phyloP scores from a whole-genome alignment of 1,140 invertebrate species.

The Adoxophyes honmai region DNA sequence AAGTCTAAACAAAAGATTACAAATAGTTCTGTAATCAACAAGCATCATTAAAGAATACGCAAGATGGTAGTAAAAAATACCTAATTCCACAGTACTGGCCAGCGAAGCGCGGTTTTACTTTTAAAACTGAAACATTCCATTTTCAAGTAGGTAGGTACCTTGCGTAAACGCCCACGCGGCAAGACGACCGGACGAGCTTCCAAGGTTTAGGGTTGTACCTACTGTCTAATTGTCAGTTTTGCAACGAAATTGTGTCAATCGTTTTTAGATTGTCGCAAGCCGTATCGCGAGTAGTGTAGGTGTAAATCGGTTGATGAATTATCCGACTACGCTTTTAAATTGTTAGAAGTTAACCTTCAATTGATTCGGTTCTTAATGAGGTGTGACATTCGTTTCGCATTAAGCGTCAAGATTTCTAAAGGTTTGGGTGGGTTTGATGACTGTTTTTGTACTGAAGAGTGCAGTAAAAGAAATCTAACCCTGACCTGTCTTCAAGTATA shows the following conservation, averaged over 20 bases:
- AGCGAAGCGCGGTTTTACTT: conserved; percentile 1
- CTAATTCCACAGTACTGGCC: neutral
- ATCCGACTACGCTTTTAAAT: conserved; percentile 3
- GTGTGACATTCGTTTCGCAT: neutral
- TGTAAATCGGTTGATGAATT: neutral
- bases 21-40: conserved; percentile 9
- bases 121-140: neutral
- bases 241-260: conserved; percentile 7
- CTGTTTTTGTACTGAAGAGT: neutral
- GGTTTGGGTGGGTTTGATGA: neutral
- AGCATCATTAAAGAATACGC: conserved; percentile 6
- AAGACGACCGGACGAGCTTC: conserved; percentile 24
- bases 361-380: conserved; percentile 1
- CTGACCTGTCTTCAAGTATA: neutral
- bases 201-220: conserved; percentile 19
- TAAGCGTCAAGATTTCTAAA: conserved; percentile 4
- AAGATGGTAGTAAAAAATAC: neutral
- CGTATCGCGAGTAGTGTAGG: neutral
- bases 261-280: conserved; percentile 3
- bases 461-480: conserved; percentile 1
- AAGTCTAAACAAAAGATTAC: conserved; percentile 5
- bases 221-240: neutral
- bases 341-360: conserved; percentile 4
- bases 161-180: neutral
- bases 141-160: neutral